These are phyloP conservation scores for Ancistrus triradiatus DNA, from an alignment of 2,113 vertebrate genomes.

Conservation along the genomic window DNA sequence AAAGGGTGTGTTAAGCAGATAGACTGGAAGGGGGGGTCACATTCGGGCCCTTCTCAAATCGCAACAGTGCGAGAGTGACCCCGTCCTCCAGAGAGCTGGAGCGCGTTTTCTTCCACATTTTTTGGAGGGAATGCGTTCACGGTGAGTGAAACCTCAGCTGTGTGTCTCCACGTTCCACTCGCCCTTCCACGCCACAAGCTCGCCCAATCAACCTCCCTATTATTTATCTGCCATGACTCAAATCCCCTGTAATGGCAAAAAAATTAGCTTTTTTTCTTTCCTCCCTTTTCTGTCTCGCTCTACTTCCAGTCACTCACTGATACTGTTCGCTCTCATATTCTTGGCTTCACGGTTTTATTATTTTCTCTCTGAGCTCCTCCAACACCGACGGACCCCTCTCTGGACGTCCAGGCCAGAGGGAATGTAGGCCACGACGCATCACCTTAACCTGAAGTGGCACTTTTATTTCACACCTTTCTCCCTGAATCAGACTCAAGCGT, in stretches of 20 bases:
- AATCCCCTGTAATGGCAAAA: slow-evolving; percentile 32
- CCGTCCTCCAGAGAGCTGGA: slow-evolving; percentile 22
- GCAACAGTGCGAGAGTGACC: background rate
- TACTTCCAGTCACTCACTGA: background rate
- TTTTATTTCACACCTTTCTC: slow-evolving; percentile 31
- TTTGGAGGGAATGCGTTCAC: slow-evolving; percentile 20
- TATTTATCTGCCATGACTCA: slow-evolving; percentile 41
- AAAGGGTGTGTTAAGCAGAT: slow-evolving; percentile 31
- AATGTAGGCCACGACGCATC: slow-evolving; percentile 29
- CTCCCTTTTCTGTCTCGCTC: background rate
- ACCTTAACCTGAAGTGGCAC: slow-evolving; percentile 29
- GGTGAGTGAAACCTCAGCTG: slow-evolving; percentile 22
- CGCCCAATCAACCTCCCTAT: slow-evolving; percentile 23
- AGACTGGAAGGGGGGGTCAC: slow-evolving; percentile 16
- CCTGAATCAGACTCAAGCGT: slow-evolving; percentile 21
- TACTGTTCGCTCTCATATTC: background rate
- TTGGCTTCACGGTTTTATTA: background rate
- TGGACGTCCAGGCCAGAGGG: slow-evolving; percentile 3
- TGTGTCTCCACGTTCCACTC: slow-evolving; percentile 28
- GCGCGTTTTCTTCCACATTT: slow-evolving; percentile 40
- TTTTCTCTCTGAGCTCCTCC: slow-evolving; percentile 4
- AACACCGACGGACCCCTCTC: slow-evolving; percentile 11
- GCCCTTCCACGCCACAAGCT: slow-evolving; percentile 22
- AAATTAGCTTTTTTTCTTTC: slow-evolving; percentile 10
- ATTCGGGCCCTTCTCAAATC: background rate